Evolutionary conservation across 2,888 invertebrate species (phyloP).

Genomic region (Entomobrya multifasciata): DNA sequence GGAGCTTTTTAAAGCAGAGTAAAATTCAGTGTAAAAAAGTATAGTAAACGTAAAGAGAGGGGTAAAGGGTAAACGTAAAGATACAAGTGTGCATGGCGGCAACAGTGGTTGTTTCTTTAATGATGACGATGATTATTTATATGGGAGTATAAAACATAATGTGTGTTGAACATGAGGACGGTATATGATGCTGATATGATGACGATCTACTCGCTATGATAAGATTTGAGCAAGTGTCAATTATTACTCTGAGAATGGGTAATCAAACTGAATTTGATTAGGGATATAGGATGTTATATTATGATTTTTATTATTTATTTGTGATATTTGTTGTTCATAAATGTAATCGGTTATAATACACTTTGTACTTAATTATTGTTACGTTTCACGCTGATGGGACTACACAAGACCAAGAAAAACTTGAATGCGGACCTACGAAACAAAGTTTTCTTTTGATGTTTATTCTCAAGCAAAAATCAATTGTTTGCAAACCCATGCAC

Average conservation of each 20-base stretch:
- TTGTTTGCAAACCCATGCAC: too few relatives aligned
- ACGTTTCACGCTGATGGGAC: neutral
- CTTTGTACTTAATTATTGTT: conserved; percentile 33
- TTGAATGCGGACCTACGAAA: neutral
- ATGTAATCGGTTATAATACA: conserved; percentile 18
- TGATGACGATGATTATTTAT: conserved; percentile 46
- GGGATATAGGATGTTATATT: neutral
- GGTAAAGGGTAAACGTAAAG: neutral
- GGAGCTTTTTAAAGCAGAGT: conserved; percentile 44
- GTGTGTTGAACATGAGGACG: neutral
- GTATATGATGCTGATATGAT: conserved; percentile 14
- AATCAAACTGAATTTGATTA: conserved; percentile 49
- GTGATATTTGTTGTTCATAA: conserved; percentile 37
- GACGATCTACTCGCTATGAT: conserved; percentile 37
- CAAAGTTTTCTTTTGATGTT: neutral
- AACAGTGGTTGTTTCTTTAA: neutral
- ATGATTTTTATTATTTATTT: conserved; percentile 43
- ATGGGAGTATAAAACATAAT: neutral
- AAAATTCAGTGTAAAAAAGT: conserved; percentile 38
- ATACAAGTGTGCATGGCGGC: neutral
- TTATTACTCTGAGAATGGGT: conserved; percentile 42
- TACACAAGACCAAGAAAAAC: neutral
- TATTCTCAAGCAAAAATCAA: neutral
- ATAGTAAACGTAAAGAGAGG: conserved; percentile 37
- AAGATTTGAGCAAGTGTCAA: conserved; percentile 53